Evolutionary conservation across 2,797 vertebrate genomes (phyloP).

Genomic region (Chromis chromis): DNA sequence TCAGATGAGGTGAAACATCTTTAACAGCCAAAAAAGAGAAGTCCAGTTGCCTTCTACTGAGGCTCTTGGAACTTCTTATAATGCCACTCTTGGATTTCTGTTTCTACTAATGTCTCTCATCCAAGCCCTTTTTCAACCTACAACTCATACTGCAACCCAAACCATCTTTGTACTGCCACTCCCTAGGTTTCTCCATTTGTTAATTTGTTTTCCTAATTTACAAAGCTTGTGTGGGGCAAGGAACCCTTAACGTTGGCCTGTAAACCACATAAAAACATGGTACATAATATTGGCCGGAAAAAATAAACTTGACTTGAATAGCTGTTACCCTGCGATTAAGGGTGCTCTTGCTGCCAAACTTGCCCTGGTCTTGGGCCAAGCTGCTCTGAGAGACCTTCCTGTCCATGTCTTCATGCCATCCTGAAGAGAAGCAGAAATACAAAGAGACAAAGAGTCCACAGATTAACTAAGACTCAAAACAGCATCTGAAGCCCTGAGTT

Average conservation of each 20-base stretch:
- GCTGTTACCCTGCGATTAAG: slow-evolving; percentile 92
- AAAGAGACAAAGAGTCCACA: background rate
- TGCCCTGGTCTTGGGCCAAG: slow-evolving; percentile 90
- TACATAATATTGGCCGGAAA: background rate
- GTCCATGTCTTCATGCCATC: slow-evolving; percentile 91
- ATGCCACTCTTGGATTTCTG: slow-evolving; percentile 11
- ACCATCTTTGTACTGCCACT: background rate
- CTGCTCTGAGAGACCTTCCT: slow-evolving; percentile 92
- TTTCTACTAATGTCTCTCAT: slow-evolving; percentile 4
- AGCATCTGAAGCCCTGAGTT: background rate
- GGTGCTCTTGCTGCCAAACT: slow-evolving; percentile 93
- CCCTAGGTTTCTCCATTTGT: background rate
- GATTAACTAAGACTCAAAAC: background rate
- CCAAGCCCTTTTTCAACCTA: background rate
- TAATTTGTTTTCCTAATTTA: slow-evolving; percentile 2
- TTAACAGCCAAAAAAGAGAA: too few species aligned
- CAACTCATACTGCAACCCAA: too few species aligned
- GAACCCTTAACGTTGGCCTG: slow-evolving; percentile 2
- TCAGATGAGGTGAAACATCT: too few species aligned
- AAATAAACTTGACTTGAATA: slow-evolving; percentile 22
- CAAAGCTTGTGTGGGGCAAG: background rate
- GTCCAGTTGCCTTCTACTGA: background rate
- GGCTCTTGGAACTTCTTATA: background rate
- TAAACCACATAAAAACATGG: slow-evolving; percentile 5
- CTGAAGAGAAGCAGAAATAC: slow-evolving; percentile 71